phyloP scores from a whole-genome alignment of 2,888 invertebrate genomes.

The Phengaris alcon region DNA sequence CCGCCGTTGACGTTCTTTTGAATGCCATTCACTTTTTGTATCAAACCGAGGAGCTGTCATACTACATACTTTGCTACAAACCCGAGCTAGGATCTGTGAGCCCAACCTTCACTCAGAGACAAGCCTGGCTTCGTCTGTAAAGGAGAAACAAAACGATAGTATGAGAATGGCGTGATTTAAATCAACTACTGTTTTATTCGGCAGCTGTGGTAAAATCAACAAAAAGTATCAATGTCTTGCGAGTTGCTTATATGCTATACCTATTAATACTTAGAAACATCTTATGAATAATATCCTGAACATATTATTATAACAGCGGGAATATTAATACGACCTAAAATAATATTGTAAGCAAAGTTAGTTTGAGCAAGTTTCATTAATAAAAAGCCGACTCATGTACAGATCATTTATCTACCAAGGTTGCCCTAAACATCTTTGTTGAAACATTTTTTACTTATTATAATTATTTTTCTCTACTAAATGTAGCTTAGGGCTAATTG shows the following conservation, averaged over 20 bases:
- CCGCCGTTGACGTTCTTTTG: not conserved
- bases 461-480: not conserved
- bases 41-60: not conserved
- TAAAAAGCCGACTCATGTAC: constrained; percentile 14
- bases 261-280: too few species aligned
- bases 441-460: not conserved
- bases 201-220: too few species aligned
- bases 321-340: constrained; percentile 1
- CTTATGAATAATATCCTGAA: constrained; percentile 3
- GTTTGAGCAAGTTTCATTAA: constrained; percentile 10
- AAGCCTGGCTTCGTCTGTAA: too few species aligned
- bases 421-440: not conserved
- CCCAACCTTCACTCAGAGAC: too few species aligned
- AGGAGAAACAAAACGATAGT: too few species aligned
- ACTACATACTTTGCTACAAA: too few species aligned
- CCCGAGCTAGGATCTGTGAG: too few species aligned
- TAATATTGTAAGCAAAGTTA: constrained; percentile 10
- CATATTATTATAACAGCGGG: not conserved
- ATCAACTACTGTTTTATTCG: too few species aligned
- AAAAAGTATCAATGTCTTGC: too few species aligned
- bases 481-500: not conserved
- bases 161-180: too few species aligned
- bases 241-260: too few species aligned
- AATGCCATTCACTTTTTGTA: not conserved
- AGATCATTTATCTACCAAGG: not conserved